phyloP scores from a whole-genome alignment of 2,888 invertebrate genomes.

The Lepidocyrtoides sp. region DNA sequence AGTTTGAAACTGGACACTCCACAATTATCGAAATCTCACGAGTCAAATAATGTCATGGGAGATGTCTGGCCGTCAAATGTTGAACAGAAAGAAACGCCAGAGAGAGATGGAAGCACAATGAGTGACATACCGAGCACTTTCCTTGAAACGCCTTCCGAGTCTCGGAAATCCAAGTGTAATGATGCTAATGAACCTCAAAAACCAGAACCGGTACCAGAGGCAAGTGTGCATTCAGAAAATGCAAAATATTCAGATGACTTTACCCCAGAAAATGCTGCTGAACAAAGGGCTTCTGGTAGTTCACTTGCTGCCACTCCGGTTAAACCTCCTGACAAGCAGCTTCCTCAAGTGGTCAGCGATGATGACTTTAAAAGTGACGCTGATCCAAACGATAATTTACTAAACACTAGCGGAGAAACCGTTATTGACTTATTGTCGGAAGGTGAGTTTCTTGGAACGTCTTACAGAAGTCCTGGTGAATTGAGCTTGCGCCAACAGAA shows the following conservation, averaged over 20 bases:
- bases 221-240: not conserved
- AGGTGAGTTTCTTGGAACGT: constrained; percentile 76
- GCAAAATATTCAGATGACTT: constrained; percentile 44
- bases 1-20: constrained; percentile 61
- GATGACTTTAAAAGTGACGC: not conserved
- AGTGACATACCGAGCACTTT: constrained; percentile 55
- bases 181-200: not conserved
- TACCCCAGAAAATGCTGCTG: not conserved
- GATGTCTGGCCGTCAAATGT: too few relatives aligned
- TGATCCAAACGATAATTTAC: not conserved
- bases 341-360: not conserved
- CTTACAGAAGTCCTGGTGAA: constrained; percentile 79
- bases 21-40: constrained; percentile 19
- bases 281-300: not conserved
- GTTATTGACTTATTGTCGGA: constrained; percentile 70
- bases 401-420: constrained; percentile 59
- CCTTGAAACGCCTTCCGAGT: not conserved
- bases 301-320: not conserved
- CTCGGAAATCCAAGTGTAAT: too few relatives aligned
- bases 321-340: not conserved
- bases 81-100: not conserved
- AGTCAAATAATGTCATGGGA: too few relatives aligned
- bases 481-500: constrained; percentile 41
- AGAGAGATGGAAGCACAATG: constrained; percentile 27
- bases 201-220: not conserved